Base-by-base conservation (phyloP, 1,140 invertebrate genomes). In the Procambarus clarkii region DNA sequence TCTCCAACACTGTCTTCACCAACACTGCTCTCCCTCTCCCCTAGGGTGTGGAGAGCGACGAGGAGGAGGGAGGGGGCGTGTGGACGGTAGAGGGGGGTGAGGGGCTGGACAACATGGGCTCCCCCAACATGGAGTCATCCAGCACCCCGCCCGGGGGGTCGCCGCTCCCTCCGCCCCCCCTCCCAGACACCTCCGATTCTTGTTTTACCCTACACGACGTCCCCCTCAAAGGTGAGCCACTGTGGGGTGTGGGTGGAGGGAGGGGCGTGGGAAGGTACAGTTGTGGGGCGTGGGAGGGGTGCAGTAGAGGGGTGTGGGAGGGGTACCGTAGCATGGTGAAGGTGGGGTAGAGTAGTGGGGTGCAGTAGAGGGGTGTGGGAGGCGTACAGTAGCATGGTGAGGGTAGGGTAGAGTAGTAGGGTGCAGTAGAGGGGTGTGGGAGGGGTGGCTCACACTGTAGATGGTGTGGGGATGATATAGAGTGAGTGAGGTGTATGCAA, bases 71-170 rank as follows among this genome's bases (percentile, higher is more conserved):
- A 21, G 45, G 84, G n/a, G 79, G 86, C 2, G 69, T 88, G 50
- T 88, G 86, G 86, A 88, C 86, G n/a, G 86, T 88, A 54, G 86
- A 88, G 60, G 86, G 86, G 5, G 79, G 50, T 24, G 60, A 34
- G 24, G 54, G 11, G 2, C 24, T 34, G 48, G 45, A 48, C 34
- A 64, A 79, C 86, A 54, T 34, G 8, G 2, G 78, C 77, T 11
- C 13, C 50, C 13, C 50, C 50, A 21, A 58, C 86, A 18, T 60
- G 58, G 0, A 21, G 18, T 8, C 60, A 58, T n/a, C 74, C 64
- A 18, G 2, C 3, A 45, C 85, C 2, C 71, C 71, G 2, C 74
- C 48, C 0, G n/a, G n/a, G 50, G 46, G 15, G 18, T 78, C 84
- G 13, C 64, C 84, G 7, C 46, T n/a, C 18, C 78, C 78, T 8